Percentiles rank a stretch among this genome's conserved stretches.
phyloP scores from a whole-genome alignment of 2,888 invertebrate genomes.

The Melanotus villosus region DNA sequence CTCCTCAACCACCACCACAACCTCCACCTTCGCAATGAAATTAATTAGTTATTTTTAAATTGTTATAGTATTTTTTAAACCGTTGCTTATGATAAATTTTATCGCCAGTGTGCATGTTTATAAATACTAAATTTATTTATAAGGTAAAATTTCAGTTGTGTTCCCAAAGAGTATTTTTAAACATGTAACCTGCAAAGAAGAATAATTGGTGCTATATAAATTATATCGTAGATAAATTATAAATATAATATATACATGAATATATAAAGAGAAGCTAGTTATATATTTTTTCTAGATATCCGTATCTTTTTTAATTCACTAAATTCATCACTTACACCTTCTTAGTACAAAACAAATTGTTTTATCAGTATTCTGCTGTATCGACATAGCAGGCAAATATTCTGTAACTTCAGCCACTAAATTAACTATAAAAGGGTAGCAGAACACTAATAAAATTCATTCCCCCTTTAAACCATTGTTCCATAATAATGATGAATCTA shows the following conservation, averaged over 20 bases:
- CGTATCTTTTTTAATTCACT: slow-evolving; percentile 34
- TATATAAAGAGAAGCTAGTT: slow-evolving; percentile 40
- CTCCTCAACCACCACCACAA: slow-evolving; percentile 54
- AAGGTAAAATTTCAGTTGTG: slow-evolving; percentile 45
- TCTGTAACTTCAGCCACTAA: not conserved
- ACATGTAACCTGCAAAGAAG: slow-evolving; percentile 36
- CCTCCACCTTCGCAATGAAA: slow-evolving; percentile 48
- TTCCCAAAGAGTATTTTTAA: slow-evolving; percentile 49
- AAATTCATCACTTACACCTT: slow-evolving; percentile 43
- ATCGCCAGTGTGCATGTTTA: slow-evolving; percentile 42
- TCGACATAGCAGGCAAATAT: slow-evolving; percentile 32
- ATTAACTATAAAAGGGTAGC: slow-evolving; percentile 29
- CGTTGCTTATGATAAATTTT: slow-evolving; percentile 43
- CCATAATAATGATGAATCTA: slow-evolving; percentile 60
- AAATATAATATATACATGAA: slow-evolving; percentile 38
- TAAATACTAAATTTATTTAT: slow-evolving; percentile 46
- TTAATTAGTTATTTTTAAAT: slow-evolving; percentile 34
- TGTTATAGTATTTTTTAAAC: slow-evolving; percentile 44
- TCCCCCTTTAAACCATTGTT: slow-evolving; percentile 43
- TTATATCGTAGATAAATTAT: slow-evolving; percentile 46
- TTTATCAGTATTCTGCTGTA: slow-evolving; percentile 49
- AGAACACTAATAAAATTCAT: slow-evolving; percentile 46
- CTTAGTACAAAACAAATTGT: slow-evolving; percentile 49
- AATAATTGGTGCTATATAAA: slow-evolving; percentile 48
- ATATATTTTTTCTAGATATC: slow-evolving; percentile 43